Conservation (phyloP, 2,797 vertebrate genomes). For the Danio jaintianensis region DNA sequence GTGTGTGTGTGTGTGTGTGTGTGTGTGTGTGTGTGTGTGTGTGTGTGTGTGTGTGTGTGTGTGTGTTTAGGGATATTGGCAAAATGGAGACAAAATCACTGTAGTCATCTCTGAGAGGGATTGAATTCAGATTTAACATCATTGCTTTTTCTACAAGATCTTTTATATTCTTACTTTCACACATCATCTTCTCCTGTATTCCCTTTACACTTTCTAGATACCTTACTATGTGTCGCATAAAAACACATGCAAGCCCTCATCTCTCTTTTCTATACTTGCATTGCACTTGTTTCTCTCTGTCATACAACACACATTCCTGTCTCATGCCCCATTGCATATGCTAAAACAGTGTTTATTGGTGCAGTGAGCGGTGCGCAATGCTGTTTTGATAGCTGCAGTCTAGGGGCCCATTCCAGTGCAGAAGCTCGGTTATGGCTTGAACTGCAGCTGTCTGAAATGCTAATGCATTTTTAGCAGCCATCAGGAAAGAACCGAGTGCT, state of each 20-base stretch:
- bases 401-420: conserved; percentile 20
- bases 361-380: conserved; percentile 15
- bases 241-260: conserved; percentile 6
- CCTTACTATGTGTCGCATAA: conserved; percentile 23
- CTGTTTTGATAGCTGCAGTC: conserved; percentile 43
- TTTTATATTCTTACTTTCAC: conserved; percentile 16
- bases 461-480: conserved; percentile 41
- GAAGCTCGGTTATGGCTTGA: conserved; percentile 23
- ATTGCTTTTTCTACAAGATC: neutral
- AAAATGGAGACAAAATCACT: neutral
- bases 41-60: neutral
- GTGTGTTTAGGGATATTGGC: neutral
- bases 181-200: conserved; percentile 1
- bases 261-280: neutral
- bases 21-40: neutral
- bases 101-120: conserved; percentile 1
- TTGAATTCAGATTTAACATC: conserved; percentile 23
- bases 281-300: conserved; percentile 15
- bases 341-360: conserved; percentile 33
- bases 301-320: conserved; percentile 26
- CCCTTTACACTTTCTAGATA: conserved; percentile 16
- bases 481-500: conserved; percentile 21
- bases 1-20: neutral
- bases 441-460: conserved; percentile 36
- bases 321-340: conserved; percentile 13